phyloP scores from a whole-genome alignment of 2,113 vertebrate genomes.

The Chaenocephalus aceratus region DNA sequence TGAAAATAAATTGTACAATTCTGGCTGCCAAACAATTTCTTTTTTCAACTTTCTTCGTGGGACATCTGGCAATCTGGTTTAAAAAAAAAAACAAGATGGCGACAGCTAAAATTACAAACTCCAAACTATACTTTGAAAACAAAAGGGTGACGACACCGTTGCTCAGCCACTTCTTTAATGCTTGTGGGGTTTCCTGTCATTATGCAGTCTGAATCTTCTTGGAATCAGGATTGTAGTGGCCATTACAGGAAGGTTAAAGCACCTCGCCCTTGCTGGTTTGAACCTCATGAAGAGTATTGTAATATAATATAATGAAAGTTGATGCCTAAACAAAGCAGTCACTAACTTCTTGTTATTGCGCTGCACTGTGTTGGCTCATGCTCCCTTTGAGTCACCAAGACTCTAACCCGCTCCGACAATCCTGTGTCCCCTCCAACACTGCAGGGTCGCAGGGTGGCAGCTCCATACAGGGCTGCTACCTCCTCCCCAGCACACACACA shows the following conservation, averaged over 20 bases:
- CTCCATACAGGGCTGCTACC: constrained; percentile 40
- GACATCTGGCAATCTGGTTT: too few relatives aligned
- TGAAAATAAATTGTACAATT: too few relatives aligned
- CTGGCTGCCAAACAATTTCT: too few relatives aligned
- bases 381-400: constrained; percentile 54
- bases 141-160: too few relatives aligned
- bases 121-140: too few relatives aligned
- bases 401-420: constrained; percentile 63
- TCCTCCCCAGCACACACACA: constrained; percentile 40
- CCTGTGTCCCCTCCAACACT: constrained; percentile 65
- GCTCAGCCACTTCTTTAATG: too few relatives aligned
- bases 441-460: constrained; percentile 75
- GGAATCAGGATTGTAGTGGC: neutral
- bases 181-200: neutral
- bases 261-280: neutral
- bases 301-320: neutral
- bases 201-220: neutral
- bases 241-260: neutral
- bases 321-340: neutral
- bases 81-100: too few relatives aligned
- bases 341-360: neutral
- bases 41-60: too few relatives aligned
- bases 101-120: too few relatives aligned
- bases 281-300: neutral
- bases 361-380: constrained; percentile 29